Base-by-base conservation (phyloP, 1,140 invertebrate genomes). In the Planococcus citri region DNA sequence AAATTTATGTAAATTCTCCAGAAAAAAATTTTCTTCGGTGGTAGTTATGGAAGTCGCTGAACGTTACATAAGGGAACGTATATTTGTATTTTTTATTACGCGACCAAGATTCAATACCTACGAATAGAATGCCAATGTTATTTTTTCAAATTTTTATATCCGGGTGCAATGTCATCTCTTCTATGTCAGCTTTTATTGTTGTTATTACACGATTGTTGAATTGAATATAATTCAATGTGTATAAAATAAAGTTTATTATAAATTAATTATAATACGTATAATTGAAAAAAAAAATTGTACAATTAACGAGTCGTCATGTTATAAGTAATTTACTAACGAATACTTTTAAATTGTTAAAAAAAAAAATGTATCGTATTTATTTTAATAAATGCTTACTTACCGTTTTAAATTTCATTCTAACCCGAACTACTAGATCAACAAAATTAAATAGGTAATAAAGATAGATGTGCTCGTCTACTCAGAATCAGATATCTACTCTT, bases 221-320 rank as follows among this genome's bases (percentile, higher is more conserved):
- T 51, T 33, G 3, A 20, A 9, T 51, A 9, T 51, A 3, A 51
- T 51, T 51, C n/a, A 51, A 51, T 51, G 41, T 51, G 41, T 51
- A 51, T 20, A 51, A 51, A 51, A 20, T 51, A n/a, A 51, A 51
- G n/a, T 51, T 51, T 33, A 33, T 33, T 33, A 9, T 3, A 51
- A 51, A 51, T 51, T 51, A 51, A 51, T 33, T 6, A 33, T 17
- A 17, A 17, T 9, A 51, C 17, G 17, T 51, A 17, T n/a, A n/a
- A 51, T 51, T 51, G 17, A 51, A 9, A n/a, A 9, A n/a, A 9
- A 51, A 8, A 37, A 37, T 8, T 51, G 41, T 51, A 51, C 3
- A 51, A 51, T 51, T 51, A 51, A 51, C 41, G 41, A 51, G 41
- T 51, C 41, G 41, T 51, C 41, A n/a, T 51, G 41, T 51, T 51